These are phyloP conservation scores for Porites divaricata DNA, from an alignment of 92 coral and sea anemone species.

Conservation along the genomic window DNA sequence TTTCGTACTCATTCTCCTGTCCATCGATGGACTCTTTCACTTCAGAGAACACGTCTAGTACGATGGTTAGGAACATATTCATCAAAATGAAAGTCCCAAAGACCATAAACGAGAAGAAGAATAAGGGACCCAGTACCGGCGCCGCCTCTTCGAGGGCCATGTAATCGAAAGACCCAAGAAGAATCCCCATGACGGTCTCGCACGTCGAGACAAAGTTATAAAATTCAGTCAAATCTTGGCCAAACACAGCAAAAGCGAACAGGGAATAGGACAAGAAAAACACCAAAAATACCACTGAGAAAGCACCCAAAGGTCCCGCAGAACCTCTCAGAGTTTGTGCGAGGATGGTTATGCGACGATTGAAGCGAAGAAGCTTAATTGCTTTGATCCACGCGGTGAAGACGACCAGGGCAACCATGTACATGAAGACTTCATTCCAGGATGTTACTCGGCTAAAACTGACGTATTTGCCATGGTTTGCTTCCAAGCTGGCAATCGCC, in stretches of 20 bases:
- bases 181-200: conserved; percentile 86
- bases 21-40: conserved; percentile 77
- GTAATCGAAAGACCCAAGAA: conserved; percentile 90
- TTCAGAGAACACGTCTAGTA: conserved; percentile 87
- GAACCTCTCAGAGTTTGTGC: conserved; percentile 83
- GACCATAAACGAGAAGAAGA: conserved; percentile 91
- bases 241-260: conserved; percentile 89
- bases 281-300: conserved; percentile 83
- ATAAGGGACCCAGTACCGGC: conserved; percentile 85
- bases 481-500: conserved; percentile 62
- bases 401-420: conserved; percentile 79
- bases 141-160: conserved; percentile 69
- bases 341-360: conserved; percentile 79
- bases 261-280: conserved; percentile 86
- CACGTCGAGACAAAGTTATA: conserved; percentile 81
- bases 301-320: conserved; percentile 89
- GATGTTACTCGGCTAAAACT: conserved; percentile 87
- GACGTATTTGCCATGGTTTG: conserved; percentile 69
- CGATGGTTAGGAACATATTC: conserved; percentile 91
- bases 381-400: conserved; percentile 89
- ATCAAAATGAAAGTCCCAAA: conserved; percentile 88
- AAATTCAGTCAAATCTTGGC: conserved; percentile 72
- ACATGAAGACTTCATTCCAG: conserved; percentile 88
- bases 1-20: conserved; percentile 80
- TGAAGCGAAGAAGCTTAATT: conserved; percentile 87